phyloP scores from a whole-genome alignment of 1,140 invertebrate species.

The Grapholita molesta region DNA sequence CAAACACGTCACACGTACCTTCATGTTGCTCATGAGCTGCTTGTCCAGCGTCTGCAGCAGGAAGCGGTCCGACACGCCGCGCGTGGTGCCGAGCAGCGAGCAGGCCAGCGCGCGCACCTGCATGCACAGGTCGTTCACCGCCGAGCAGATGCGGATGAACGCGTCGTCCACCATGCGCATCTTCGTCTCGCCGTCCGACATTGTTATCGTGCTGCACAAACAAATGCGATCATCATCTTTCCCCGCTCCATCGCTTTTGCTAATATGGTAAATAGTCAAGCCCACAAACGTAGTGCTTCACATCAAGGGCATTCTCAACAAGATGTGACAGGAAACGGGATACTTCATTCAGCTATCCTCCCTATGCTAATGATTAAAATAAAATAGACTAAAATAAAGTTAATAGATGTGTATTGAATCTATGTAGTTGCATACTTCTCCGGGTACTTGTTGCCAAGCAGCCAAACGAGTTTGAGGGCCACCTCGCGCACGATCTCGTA shows the following conservation, averaged over 20 bases:
- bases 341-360: too few species aligned
- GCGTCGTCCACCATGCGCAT: conserved; percentile 96
- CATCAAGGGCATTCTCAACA: too few species aligned
- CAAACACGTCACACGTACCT: too few species aligned
- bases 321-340: too few species aligned
- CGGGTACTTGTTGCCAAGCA: conserved; percentile 91
- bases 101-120: conserved; percentile 89
- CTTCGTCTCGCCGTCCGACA: conserved; percentile 85
- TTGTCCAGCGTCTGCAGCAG: conserved; percentile 98
- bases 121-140: conserved; percentile 95
- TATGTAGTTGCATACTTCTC: conserved; percentile 87
- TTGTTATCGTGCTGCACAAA: conserved; percentile 80
- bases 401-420: too few species aligned
- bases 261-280: too few species aligned
- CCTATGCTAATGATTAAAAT: too few species aligned
- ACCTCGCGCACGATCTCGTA: conserved; percentile 95
- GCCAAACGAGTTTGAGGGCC: conserved; percentile 91
- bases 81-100: conserved; percentile 90
- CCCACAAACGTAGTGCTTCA: too few species aligned
- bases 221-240: too few species aligned
- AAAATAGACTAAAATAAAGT: too few species aligned
- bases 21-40: conserved; percentile 98
- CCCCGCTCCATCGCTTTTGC: too few species aligned
- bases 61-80: conserved; percentile 91
- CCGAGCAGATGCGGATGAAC: conserved; percentile 96